Evolutionary conservation across 2,113 vertebrate genomes (phyloP), one percentile per base, ranked within the genome.

Genomic region (Chaetura pelagica): DNA sequence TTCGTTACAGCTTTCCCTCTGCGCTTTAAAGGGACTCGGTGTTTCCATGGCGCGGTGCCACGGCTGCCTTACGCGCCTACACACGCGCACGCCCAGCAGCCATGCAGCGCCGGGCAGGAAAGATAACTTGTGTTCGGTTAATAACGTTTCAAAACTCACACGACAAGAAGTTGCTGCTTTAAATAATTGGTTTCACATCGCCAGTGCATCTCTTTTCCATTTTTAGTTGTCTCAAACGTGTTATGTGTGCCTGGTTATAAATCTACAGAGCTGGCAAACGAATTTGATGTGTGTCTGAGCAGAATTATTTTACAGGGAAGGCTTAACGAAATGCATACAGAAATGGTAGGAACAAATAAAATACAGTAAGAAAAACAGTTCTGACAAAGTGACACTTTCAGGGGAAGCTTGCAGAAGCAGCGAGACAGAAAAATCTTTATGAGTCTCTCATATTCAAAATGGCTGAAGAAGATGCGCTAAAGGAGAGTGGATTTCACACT

Each of bases 1-100:
- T 63, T 58, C 72, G 17, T 40, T 64, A 44, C 61, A 75, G 77
- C 51, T 87, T 95, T 87, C 54, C 76, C 87, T 72, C 80, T 29
- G 68, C 23, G 78, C 81, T 92, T 93, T 91, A 85, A 92, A 97
- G 73, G 88, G 62, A 95, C 75, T 68, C n/a, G 67, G 66, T 69
- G 84, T 93, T 96, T 89, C 93, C 52, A 0, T 93, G 93, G 93
- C 91, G 84, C 2, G 63, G 71, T 93, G 94, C 96, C 96, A 91
- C 90, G 67, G 87, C 92, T 94, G 30, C 51, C 23, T 75, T 18
- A 52, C 83, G 76, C 46, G 81, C 48, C 63, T 29, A 89, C 52
- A 29, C 81, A 40, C 13, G 48, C 21, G 18, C 51, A 18, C 42
- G 54, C 69, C 82, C 75, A 42, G 87, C 61, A 81, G 61, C 74